Evolutionary conservation across 1,140 invertebrate species (phyloP), one percentile per base, ranked within the genome.

Genomic region (Probaryconus sp.): DNA sequence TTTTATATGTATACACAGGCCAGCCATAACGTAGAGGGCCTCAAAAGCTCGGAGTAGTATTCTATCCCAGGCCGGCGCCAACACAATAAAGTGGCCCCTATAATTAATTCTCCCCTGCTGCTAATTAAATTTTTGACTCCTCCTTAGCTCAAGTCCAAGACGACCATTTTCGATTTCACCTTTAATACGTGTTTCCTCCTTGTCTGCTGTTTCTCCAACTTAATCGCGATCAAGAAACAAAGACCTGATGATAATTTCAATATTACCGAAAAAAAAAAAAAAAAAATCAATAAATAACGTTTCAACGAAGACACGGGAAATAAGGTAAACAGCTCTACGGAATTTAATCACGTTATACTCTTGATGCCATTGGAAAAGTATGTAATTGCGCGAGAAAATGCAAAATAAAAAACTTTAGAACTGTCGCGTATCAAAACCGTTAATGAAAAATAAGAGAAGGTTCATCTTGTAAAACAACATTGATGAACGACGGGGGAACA

Each of bases 51-150:
- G 48, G 76, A 68, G 72, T 45, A 20, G 74, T 67, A 37, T 63
- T 45, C 53, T 55, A 61, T 51, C 38, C 35, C 28, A 24, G 20
- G 28, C 28, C 51, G 30, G 70, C 77, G 77, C n/a, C n/a, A n/a
- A n/a, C 69, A 86, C 85, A 86, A 85, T 85, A 84, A 86, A 79
- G 83, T 80, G 79, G 76, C 76, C 77, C 77, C 71, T 55, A 79
- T 83, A 85, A 87, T 87, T 86, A 85, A 85, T 87, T 85, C 81
- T 81, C 79, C 75, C 76, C 79, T 79, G 80, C 77, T 81, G 80
- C 84, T 87, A 86, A 87, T 86, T 85, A 86, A 86, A 86, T 85
- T 85, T 86, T 86, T 85, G 76, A 76, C 75, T 78, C 45, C 63
- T 63, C 33, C 70, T 56, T 18, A 40, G 14, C 20, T 6, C 13